phyloP scores from a whole-genome alignment of 2,888 invertebrate species.

The Ametastegia equiseti region DNA sequence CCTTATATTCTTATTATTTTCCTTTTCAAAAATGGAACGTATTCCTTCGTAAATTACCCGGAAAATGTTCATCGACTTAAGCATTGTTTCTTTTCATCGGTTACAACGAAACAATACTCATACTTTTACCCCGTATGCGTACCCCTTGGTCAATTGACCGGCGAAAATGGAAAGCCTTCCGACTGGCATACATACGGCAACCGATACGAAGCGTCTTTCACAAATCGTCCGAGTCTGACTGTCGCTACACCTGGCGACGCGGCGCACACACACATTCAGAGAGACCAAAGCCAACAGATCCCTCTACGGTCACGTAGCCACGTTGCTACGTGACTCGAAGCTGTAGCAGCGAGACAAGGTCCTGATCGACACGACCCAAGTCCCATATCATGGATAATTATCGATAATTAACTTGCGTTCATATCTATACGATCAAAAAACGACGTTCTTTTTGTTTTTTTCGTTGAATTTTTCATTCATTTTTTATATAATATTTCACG shows the following conservation, averaged over 20 bases:
- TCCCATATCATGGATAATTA: neutral
- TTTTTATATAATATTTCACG: too few species aligned
- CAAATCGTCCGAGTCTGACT: neutral
- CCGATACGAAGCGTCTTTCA: neutral
- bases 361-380: neutral
- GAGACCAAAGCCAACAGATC: neutral
- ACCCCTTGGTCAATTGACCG: neutral
- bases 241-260: constrained; percentile 9
- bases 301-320: constrained; percentile 14
- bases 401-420: neutral
- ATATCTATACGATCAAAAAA: neutral
- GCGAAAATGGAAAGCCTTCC: neutral
- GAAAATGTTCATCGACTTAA: too few species aligned
- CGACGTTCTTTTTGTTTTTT: neutral
- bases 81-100: too few species aligned
- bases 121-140: too few species aligned
- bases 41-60: too few species aligned
- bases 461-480: too few species aligned
- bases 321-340: constrained; percentile 8
- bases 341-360: neutral
- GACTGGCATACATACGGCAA: neutral
- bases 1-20: too few species aligned
- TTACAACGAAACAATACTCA: too few species aligned
- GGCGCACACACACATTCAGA: neutral
- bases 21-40: too few species aligned